Evolutionary conservation across 2,113 vertebrate genomes (phyloP).

Genomic region (Sarotherodon lohbergeri): DNA sequence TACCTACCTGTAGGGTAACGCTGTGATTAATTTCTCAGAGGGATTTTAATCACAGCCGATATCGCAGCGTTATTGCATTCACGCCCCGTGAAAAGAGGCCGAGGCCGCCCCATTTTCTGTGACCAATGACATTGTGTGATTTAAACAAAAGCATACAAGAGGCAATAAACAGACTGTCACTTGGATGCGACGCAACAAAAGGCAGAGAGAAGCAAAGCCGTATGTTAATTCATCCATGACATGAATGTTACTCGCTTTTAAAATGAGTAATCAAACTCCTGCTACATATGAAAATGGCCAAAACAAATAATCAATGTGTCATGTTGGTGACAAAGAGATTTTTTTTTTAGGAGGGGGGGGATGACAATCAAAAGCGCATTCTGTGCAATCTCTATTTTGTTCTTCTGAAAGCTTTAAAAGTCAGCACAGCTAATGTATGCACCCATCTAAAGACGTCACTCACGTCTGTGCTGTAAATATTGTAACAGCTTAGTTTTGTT

Average conservation of each 20-base stretch:
- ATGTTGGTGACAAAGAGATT: neutral
- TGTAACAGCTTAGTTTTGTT: neutral
- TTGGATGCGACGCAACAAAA: neutral
- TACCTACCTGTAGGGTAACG: neutral
- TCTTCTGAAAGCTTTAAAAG: neutral
- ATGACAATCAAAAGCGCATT: neutral
- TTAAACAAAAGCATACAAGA: neutral
- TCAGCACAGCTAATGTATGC: neutral
- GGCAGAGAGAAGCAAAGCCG: neutral
- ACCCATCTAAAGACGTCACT: neutral
- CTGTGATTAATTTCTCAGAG: constrained; percentile 6
- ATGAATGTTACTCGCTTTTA: constrained; percentile 1
- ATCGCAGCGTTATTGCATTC: neutral
- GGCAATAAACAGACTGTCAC: neutral
- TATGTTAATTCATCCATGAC: constrained; percentile 16
- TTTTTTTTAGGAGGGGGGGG: neutral
- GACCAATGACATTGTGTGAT: neutral
- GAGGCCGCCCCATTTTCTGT: neutral
- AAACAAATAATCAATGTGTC: constrained; percentile 17
- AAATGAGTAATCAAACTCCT: constrained; percentile 12
- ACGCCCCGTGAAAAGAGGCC: neutral
- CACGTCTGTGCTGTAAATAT: neutral
- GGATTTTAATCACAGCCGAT: constrained; percentile 23
- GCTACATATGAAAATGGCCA: neutral
- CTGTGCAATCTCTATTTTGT: neutral